Evolutionary conservation across 2,888 invertebrate species (phyloP).

Genomic region (Pediacus dermestoides): DNA sequence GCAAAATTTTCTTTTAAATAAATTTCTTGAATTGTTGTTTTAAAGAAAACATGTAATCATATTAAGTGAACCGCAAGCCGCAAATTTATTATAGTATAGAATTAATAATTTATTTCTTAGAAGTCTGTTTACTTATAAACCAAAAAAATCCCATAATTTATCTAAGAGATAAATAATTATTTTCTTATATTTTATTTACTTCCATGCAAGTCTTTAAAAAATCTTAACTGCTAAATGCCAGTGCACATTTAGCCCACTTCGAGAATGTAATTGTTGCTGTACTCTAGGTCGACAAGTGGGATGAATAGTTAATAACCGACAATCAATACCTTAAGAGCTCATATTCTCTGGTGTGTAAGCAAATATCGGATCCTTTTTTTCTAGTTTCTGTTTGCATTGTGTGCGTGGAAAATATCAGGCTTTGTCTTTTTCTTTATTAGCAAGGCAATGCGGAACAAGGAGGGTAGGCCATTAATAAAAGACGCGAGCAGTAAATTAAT

Average conservation of each 20-base stretch:
- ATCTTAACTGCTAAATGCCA: slow-evolving; percentile 19
- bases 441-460: slow-evolving; percentile 25
- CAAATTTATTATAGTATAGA: too few species aligned
- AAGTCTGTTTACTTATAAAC: too few species aligned
- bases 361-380: slow-evolving; percentile 26
- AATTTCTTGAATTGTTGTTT: too few species aligned
- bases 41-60: too few species aligned
- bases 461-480: slow-evolving; percentile 23
- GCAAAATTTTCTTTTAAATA: too few species aligned
- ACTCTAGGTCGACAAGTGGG: slow-evolving; percentile 16
- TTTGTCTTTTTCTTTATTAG: slow-evolving; percentile 33
- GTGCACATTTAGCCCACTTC: too few species aligned
- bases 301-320: slow-evolving; percentile 25
- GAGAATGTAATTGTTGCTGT: slow-evolving; percentile 17
- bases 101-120: too few species aligned
- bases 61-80: too few species aligned
- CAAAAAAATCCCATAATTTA: too few species aligned
- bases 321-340: slow-evolving; percentile 28
- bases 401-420: slow-evolving; percentile 21
- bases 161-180: too few species aligned
- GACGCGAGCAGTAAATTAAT: slow-evolving; percentile 29
- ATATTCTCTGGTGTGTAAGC: slow-evolving; percentile 24
- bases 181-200: too few species aligned
- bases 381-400: slow-evolving; percentile 28
- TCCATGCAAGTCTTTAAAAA: slow-evolving; percentile 19